Evolutionary conservation across 2,113 vertebrate species (phyloP).

Genomic region (Choloepus hoffmanni): DNA sequence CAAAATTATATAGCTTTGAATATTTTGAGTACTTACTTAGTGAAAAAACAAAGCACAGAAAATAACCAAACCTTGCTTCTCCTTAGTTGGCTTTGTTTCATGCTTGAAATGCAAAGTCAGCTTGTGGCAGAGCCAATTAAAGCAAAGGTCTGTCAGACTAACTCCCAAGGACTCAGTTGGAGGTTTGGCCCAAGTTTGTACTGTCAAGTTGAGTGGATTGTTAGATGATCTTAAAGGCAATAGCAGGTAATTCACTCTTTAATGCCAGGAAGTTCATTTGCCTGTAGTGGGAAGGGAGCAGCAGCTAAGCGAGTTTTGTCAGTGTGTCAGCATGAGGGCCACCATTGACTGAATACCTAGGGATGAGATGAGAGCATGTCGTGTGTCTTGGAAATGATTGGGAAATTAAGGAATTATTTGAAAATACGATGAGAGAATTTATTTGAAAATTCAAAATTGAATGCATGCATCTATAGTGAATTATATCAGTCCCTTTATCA

Average conservation of each 20-base stretch:
- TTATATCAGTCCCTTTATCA: neutral
- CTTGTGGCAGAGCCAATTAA: neutral
- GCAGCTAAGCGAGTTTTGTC: slow-evolving; percentile 25
- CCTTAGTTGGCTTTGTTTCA: neutral
- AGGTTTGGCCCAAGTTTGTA: neutral
- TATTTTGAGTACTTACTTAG: neutral
- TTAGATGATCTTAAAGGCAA: slow-evolving; percentile 33
- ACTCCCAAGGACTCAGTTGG: neutral
- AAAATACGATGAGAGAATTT: neutral
- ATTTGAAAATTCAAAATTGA: slow-evolving; percentile 46
- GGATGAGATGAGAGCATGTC: neutral
- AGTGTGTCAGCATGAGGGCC: neutral
- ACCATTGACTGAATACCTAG: neutral
- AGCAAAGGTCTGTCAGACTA: neutral
- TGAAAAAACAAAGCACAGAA: neutral
- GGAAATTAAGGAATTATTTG: slow-evolving; percentile 20
- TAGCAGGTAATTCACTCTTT: neutral
- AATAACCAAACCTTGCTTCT: neutral
- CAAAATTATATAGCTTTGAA: neutral
- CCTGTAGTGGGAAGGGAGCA: neutral
- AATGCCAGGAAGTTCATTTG: slow-evolving; percentile 37
- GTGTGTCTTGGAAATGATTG: neutral
- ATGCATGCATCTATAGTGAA: neutral
- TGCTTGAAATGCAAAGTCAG: neutral
- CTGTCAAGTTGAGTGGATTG: slow-evolving; percentile 48